Base-by-base conservation (phyloP, 1,140 invertebrate genomes). In the Ceratoteleas bidentatus region DNA sequence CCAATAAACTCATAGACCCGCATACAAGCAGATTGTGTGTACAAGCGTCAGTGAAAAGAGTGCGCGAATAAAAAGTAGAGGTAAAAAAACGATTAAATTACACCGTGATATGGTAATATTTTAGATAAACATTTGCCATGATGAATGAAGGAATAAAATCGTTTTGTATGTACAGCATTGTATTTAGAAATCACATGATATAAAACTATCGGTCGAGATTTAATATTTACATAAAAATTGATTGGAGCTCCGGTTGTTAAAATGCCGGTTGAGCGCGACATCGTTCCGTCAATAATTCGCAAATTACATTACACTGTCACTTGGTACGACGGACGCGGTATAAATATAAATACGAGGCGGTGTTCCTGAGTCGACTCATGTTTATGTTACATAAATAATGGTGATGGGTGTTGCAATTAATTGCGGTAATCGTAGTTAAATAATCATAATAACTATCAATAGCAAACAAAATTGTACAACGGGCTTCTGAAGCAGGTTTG, bases 141-240 rank as follows among this genome's bases (percentile, higher is more conserved):
- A 78, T 66, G 76, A 79, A 79, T 78, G 66, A 72, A 80, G 47
- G 15, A 80, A 73, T 80, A 49, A 80, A 80, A 80, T 53, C 76
- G 36, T 62, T 79, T 80, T 73, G 53, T 80, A 80, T 80, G 56
- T 80, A 80, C 76, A 80, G 14, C 49, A 47, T 68, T 79, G 57
- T 79, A 79, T 79, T 79, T 73, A 65, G 38, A 79, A 72, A 72
- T 79, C 68, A 73, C 56, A 72, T 79, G 47, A 61, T 66, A 78
- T 78, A 72, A 78, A 72, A 72, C 66, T 47, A 78, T 78, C 53
- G 50, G 60, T 54, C 49, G 49, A 56, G 68, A 54, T 54, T 45
- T 58, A 56, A 79, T 73, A 79, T 79, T 79, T 79, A 79, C 68
- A 73, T 61, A 53, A 73, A 79, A 79, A 56, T 61, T 62, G 56